Base-by-base conservation (phyloP, 2,888 invertebrate genomes). In the Kuschelorhynchus macadamiae region DNA sequence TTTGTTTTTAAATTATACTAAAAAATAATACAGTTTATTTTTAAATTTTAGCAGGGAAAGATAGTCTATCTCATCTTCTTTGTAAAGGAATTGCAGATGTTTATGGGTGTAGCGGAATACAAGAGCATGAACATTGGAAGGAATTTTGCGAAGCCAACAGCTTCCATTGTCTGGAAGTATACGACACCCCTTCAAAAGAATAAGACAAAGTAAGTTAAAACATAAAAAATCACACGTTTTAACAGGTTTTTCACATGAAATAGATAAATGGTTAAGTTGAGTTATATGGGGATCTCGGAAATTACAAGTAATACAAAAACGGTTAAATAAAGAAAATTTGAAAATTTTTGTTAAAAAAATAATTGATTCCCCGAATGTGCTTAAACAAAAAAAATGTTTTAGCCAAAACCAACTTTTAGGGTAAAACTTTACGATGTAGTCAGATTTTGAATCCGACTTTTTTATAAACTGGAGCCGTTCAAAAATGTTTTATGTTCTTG, bases 1-100 rank as follows among this genome's bases (percentile, higher is more conserved):
- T n/a, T n/a, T n/a, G n/a, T n/a, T 47, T 65, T 70, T 67, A 11
- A 36, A 36, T 36, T 36, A 36, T 36, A n/a, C 36, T 4, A n/a
- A 25, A 25, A 25, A 36, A 8, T 36, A 3, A 36, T 36, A 12
- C 36, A n/a, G 11, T 33, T 14, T 56, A n/a, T 30, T 17, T 56
- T 33, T 11, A 2, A 18, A 47, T 21, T 82, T 21, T 71, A 84
- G 84, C 78, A 84, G 70, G 84, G 41, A 74, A 80, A 70, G 78
- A 75, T 11, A 80, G 84, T 65, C 79, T 86, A 70, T 78, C 53
- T 88, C 64, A 82, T 88, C 50, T 88, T 87, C 79, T 86, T 86
- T 30, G 84, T 87, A 1, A 85, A 86, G 74, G 86, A 88, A 36
- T 69, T 77, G 20, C 49, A 70, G 7, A 69, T 68, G 36, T 71